Evolutionary conservation across 2,113 vertebrate species (phyloP), one percentile per base, ranked within the genome.

Genomic region (Hystrix brachyura): DNA sequence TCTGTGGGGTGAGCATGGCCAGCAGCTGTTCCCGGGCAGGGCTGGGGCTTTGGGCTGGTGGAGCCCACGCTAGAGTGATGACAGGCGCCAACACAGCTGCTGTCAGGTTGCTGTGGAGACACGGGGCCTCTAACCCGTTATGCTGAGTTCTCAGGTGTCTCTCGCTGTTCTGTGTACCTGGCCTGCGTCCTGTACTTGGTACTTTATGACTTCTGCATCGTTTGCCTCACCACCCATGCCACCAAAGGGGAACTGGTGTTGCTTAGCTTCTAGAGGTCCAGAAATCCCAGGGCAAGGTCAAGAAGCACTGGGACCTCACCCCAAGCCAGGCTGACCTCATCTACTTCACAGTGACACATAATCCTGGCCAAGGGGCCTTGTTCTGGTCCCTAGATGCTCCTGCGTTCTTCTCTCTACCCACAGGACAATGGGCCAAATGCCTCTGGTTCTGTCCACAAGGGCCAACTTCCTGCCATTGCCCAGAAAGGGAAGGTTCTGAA

Each of bases 191-290:
- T 99, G 0, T 97, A 98, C 83, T 99, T 99, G 65, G 98, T 99
- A 57, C 98, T 99, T 72, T 98, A 98, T 21, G 99, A 99, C 90
- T 99, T 99, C 97, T 99, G 99, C 93, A 95, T 99, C 64, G 99
- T 99, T 67, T 99, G 99, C 27, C 98, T 99, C 94, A 99, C 99
- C 10, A 99, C 99, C 3, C 99, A 99, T 83, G 78, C 98, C 10
- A 87, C 99, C 96, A 99, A 99, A 92, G 98, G 99, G 94, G 98
- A 97, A 9, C 97, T 99, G 64, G 97, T 98, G 15, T 98, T 98
- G 97, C 99, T 99, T 85, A 99, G 99, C 96, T 93, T 97, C 91
- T 82, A 55, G 34, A 93, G 34, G 7, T 51, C 60, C 78, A 43
- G 91, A 82, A 89, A 86, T 78, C 89, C 34, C 90, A 64, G 71